A percentile compares a stretch with the other conserved stretches of the same genome.
Conservation (phyloP, 1,140 invertebrate species). For the Drosophila paulistorum region DNA sequence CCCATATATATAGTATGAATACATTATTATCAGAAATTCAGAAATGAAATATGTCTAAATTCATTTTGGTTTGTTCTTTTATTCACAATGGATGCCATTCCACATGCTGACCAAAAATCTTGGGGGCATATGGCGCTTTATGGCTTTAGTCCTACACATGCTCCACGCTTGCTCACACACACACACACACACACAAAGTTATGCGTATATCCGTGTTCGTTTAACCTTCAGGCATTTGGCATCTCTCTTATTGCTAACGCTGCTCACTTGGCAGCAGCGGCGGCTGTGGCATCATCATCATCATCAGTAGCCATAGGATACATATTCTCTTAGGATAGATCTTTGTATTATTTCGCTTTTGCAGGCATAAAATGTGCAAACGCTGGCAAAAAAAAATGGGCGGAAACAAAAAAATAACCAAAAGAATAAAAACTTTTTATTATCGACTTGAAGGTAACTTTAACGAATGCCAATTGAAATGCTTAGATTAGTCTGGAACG, state of each 20-base stretch:
- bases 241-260: background rate
- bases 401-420: slow-evolving; percentile 15
- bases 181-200: background rate
- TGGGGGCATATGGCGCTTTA: slow-evolving; percentile 57
- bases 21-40: background rate
- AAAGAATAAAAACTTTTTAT: background rate
- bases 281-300: slow-evolving; percentile 17
- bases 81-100: background rate
- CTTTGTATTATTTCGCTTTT: slow-evolving; percentile 59
- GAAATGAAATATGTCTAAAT: background rate
- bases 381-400: slow-evolving; percentile 43
- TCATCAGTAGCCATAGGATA: slow-evolving; percentile 25
- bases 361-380: slow-evolving; percentile 42
- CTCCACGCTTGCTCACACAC: background rate
- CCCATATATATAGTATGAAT: no score
- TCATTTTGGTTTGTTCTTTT: background rate
- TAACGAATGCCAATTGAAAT: no score
- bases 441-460: background rate
- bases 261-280: slow-evolving; percentile 22
- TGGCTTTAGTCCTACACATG: slow-evolving; percentile 31
- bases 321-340: slow-evolving; percentile 44
- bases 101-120: slow-evolving; percentile 45
- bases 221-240: background rate
- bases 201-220: background rate
- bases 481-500: no score